phyloP scores from a whole-genome alignment of 2,797 vertebrate genomes.

The Simalia tracyae region DNA sequence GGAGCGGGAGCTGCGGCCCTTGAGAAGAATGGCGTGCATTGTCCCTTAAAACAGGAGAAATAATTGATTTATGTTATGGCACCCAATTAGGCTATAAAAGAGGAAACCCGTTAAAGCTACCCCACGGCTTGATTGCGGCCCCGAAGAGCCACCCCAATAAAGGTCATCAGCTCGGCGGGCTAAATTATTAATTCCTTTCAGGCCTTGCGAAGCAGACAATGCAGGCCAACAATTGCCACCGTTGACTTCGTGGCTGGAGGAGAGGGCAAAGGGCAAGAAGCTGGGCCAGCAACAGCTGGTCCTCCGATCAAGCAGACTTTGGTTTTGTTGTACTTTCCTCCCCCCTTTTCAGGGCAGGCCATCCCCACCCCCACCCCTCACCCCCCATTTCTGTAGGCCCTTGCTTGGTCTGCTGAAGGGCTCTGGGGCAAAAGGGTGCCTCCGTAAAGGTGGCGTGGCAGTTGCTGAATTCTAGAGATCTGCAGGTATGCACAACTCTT shows the following conservation, averaged over 20 bases:
- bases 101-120: constrained; percentile 74
- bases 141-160: constrained; percentile 77
- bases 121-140: constrained; percentile 72
- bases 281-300: constrained; percentile 82
- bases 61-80: constrained; percentile 86
- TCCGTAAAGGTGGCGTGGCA: constrained; percentile 11
- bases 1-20: constrained; percentile 71
- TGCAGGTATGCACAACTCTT: constrained; percentile 66
- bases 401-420: not conserved
- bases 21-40: constrained; percentile 82
- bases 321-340: constrained; percentile 53
- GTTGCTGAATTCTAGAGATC: constrained; percentile 52
- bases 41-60: constrained; percentile 82
- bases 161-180: constrained; percentile 68
- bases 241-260: constrained; percentile 78
- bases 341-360: not conserved
- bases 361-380: not conserved
- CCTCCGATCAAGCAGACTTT: constrained; percentile 66
- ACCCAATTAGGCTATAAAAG: constrained; percentile 90
- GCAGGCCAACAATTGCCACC: constrained; percentile 84
- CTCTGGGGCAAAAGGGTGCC: not conserved
- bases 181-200: constrained; percentile 81
- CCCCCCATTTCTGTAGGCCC: not conserved
- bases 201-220: constrained; percentile 83
- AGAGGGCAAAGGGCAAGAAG: constrained; percentile 84